Evolutionary conservation across 2,113 vertebrate genomes (phyloP).

Genomic region (Cyphomyrus discorhynchus): DNA sequence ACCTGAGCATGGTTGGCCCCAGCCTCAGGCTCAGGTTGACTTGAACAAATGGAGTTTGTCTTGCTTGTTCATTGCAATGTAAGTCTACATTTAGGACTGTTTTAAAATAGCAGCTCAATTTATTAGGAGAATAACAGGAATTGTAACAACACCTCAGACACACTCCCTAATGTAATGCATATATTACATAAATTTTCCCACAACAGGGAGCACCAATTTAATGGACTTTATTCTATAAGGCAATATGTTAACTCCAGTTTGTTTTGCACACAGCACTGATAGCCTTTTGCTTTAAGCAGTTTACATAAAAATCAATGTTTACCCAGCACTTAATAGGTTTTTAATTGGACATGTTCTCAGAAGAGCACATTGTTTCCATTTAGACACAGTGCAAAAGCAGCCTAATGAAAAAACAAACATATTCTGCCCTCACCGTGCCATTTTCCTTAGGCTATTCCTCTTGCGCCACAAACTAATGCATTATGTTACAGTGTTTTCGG

Average conservation of each 20-base stretch:
- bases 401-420: conserved; percentile 10
- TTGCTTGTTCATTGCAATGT: neutral
- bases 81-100: neutral
- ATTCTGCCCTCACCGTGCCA: neutral
- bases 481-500: neutral
- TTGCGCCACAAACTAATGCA: neutral
- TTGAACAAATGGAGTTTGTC: neutral
- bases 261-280: neutral
- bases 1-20: neutral
- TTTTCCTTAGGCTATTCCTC: conserved; percentile 5
- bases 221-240: neutral
- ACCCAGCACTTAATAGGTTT: neutral
- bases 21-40: neutral
- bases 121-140: neutral
- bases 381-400: neutral
- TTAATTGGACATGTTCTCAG: conserved; percentile 10
- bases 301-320: neutral
- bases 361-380: neutral
- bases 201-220: neutral
- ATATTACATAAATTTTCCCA: neutral
- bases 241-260: neutral
- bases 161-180: neutral
- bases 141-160: neutral
- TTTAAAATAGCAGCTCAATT: neutral
- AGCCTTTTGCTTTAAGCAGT: neutral